Evolutionary conservation across 2,797 vertebrate species (phyloP).

Genomic region (Dromococcyx pavoninus): DNA sequence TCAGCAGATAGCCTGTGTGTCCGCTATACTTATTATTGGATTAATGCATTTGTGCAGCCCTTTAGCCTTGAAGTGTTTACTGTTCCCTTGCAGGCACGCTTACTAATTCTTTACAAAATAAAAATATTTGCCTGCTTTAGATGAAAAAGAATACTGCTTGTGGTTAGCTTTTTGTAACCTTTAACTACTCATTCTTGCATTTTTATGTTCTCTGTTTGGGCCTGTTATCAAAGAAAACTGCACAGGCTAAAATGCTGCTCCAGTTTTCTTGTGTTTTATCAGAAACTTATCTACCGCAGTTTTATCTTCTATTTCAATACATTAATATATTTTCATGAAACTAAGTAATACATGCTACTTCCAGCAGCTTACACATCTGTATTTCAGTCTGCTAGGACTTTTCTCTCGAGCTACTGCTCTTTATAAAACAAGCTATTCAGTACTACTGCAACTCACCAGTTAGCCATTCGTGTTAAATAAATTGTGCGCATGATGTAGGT

Average conservation of each 20-base stretch:
- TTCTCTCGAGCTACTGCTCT: neutral
- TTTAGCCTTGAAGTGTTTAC: neutral
- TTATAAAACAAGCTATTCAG: neutral
- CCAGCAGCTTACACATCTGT: neutral
- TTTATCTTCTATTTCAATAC: neutral
- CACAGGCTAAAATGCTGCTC: neutral
- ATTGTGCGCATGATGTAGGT: neutral
- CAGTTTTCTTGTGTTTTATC: neutral
- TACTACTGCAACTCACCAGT: neutral
- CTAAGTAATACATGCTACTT: neutral
- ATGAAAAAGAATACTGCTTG: neutral
- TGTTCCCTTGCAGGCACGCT: neutral
- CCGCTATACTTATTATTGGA: neutral
- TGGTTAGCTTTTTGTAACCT: neutral
- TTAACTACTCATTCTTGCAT: neutral
- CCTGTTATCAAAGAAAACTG: neutral
- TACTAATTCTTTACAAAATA: neutral
- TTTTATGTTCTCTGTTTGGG: neutral
- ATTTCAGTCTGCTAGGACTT: neutral
- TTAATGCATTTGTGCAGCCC: neutral
- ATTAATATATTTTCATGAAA: neutral
- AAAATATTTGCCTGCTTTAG: neutral
- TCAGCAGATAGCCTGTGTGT: constrained; percentile 23
- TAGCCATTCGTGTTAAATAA: neutral
- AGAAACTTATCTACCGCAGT: neutral